phyloP scores from a whole-genome alignment of 2,888 invertebrate species.

The Ennomos fuscantarius region DNA sequence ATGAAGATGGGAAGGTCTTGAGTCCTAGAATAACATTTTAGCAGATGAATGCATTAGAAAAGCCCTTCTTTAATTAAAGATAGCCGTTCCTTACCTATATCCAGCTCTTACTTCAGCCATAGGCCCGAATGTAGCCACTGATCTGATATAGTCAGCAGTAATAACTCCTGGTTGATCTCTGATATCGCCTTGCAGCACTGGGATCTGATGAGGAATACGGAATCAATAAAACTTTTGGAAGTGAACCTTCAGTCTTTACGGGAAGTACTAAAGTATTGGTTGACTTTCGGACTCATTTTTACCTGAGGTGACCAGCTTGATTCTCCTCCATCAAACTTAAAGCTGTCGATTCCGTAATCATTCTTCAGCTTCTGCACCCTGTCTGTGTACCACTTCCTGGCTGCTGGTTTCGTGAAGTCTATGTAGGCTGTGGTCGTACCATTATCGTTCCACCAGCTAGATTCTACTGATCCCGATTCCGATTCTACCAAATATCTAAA shows the following conservation, averaged over 20 bases:
- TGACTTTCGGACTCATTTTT: neutral
- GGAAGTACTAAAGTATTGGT: neutral
- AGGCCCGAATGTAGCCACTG: conserved; percentile 85
- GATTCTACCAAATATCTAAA: conserved; percentile 78
- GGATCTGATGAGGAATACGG: conserved; percentile 56
- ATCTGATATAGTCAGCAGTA: conserved; percentile 83
- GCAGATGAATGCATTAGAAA: too few relatives aligned
- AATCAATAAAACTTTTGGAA: too few relatives aligned
- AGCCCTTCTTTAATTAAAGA: too few relatives aligned
- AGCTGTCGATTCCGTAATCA: conserved; percentile 88
- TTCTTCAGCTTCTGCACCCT: conserved; percentile 81
- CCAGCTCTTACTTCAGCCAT: conserved; percentile 82
- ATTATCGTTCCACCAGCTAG: conserved; percentile 84
- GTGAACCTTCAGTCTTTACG: too few relatives aligned
- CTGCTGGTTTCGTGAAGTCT: conserved; percentile 89
- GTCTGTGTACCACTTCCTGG: conserved; percentile 85
- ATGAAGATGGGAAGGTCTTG: conserved; percentile 89
- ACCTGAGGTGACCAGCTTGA: conserved; percentile 87
- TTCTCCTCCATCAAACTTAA: conserved; percentile 94
- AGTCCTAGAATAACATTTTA: conserved; percentile 65
- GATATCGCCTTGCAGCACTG: conserved; percentile 67
- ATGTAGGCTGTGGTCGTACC: conserved; percentile 84
- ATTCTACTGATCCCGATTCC: conserved; percentile 74
- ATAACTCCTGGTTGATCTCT: conserved; percentile 82
- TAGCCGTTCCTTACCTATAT: conserved; percentile 56